Evolutionary conservation across 2,888 invertebrate genomes (phyloP), one percentile per base, ranked within the genome.

Genomic region (Biston stratarius): DNA sequence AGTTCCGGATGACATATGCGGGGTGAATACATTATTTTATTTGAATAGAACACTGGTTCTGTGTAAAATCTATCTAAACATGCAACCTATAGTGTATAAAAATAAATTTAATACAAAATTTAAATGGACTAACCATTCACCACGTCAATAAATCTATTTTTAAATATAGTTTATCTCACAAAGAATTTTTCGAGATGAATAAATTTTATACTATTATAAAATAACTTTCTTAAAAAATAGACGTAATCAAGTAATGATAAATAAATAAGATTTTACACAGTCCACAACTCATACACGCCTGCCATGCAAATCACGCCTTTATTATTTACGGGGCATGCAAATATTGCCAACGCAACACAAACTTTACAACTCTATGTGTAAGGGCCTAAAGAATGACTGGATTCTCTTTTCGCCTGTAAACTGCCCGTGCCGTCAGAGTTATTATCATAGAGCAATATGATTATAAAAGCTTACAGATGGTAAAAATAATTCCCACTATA

Each of bases 11-110:
- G 79, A 81, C 76, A 71, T 74, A 77, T 12, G 52, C 33, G 82
- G 92, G 92, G 93, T 92, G 92, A 86, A 94, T 92, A 91, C 78
- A 91, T 92, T 90, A 90, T 77, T 61, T 57, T 47, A 53, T 66
- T 51, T 36, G 15, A 80, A 72, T 71, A 75, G 72, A 71, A 74
- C 70, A 36, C 14, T 51, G 11, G 34, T 12, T 36, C 2, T 48
- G 10, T 5, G 24, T 15, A 34, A 14, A 38, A 24, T 1, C 24
- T 6, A 6, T 2, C 38, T 38, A 38, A 8, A 38, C 51, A 12
- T 11, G 10, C 42, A 10, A 0, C 11, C 24, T 1, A n/a, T n/a
- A 2, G 24, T 24, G 24, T 24, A 24, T 24, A 24, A 1, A 24
- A 24, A 24, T 24, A 24, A 24, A 24, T 2, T 2, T 24, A 24